A percentile compares a stretch with the other conserved stretches of the same genome.
Evolutionary conservation across 1,140 invertebrate genomes (phyloP).

Genomic region (Magallana ariakensis): DNA sequence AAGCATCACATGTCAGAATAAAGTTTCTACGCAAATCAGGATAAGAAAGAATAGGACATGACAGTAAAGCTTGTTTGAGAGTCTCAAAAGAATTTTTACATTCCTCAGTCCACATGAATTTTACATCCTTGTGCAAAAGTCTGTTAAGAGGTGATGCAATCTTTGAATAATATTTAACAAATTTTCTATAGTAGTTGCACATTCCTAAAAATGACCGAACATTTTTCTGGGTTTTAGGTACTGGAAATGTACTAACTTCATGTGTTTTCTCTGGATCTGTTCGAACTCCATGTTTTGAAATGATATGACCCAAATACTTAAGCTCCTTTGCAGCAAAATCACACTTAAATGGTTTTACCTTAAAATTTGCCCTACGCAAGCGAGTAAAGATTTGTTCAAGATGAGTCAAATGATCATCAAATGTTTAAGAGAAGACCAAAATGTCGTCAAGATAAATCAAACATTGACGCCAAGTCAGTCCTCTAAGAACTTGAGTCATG

Average conservation of each 20-base stretch:
- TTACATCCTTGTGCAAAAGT: constrained; percentile 23
- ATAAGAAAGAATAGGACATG: constrained; percentile 39
- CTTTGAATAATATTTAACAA: constrained; percentile 44
- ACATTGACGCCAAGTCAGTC: constrained; percentile 36
- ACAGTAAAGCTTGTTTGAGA: constrained; percentile 31
- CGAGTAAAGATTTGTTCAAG: constrained; percentile 46
- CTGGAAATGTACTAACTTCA: constrained; percentile 35
- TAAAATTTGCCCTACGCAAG: constrained; percentile 45
- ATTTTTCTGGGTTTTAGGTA: constrained; percentile 20
- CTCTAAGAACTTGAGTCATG: constrained; percentile 49
- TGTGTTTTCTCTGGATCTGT: constrained; percentile 47
- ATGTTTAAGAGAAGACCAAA: constrained; percentile 42
- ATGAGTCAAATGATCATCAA: constrained; percentile 51
- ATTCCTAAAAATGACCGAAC: constrained; percentile 32
- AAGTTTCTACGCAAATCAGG: constrained; percentile 30
- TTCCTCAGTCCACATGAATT: constrained; percentile 24
- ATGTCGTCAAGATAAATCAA: constrained; percentile 57
- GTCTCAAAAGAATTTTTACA: constrained; percentile 40
- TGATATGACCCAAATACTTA: constrained; percentile 45
- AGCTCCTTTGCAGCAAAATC: constrained; percentile 40
- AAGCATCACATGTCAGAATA: constrained; percentile 48
- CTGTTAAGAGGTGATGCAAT: constrained; percentile 54
- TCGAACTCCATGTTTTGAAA: constrained; percentile 41
- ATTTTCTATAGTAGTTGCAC: constrained; percentile 46
- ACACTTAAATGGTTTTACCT: constrained; percentile 56